phyloP scores from a whole-genome alignment of 2,888 invertebrate genomes.

The Gandaritis pyraliata region DNA sequence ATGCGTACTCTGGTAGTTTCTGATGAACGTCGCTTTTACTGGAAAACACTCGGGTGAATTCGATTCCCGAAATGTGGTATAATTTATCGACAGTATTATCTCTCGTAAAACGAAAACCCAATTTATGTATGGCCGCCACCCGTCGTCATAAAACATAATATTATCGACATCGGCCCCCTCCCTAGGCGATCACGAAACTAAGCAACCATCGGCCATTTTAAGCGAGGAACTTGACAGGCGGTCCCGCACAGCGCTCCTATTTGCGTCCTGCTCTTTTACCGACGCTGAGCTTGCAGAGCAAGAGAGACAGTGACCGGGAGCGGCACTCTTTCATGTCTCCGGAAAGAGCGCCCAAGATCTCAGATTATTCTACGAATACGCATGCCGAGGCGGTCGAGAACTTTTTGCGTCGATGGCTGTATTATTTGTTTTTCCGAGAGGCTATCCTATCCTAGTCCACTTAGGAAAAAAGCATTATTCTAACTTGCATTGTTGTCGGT shows the following conservation, averaged over 20 bases:
- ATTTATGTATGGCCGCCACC: constrained; percentile 73
- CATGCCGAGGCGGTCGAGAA: constrained; percentile 31
- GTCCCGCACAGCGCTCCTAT: constrained; percentile 46
- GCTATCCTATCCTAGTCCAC: constrained; percentile 19
- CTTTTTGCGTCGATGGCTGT: constrained; percentile 31
- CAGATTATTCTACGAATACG: constrained; percentile 52
- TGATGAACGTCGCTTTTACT: constrained; percentile 48
- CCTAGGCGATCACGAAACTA: constrained; percentile 83
- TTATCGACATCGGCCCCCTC: constrained; percentile 80
- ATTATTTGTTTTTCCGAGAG: constrained; percentile 20
- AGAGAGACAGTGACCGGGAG: constrained; percentile 55
- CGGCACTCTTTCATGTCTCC: constrained; percentile 72
- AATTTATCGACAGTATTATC: constrained; percentile 76
- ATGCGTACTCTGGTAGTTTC: constrained; percentile 44
- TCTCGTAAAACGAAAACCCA: constrained; percentile 80
- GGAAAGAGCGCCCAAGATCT: constrained; percentile 69
- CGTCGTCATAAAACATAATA: constrained; percentile 80
- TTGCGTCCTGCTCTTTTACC: constrained; percentile 36
- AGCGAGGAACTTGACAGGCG: constrained; percentile 74
- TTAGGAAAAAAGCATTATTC: constrained; percentile 15
- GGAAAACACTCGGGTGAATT: constrained; percentile 56
- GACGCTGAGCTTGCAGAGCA: constrained; percentile 39
- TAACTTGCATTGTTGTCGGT: constrained; percentile 2
- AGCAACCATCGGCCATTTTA: constrained; percentile 77
- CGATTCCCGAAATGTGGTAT: constrained; percentile 70